phyloP scores from a whole-genome alignment of 1,140 invertebrate species.

The Monomorium pharaonis region DNA sequence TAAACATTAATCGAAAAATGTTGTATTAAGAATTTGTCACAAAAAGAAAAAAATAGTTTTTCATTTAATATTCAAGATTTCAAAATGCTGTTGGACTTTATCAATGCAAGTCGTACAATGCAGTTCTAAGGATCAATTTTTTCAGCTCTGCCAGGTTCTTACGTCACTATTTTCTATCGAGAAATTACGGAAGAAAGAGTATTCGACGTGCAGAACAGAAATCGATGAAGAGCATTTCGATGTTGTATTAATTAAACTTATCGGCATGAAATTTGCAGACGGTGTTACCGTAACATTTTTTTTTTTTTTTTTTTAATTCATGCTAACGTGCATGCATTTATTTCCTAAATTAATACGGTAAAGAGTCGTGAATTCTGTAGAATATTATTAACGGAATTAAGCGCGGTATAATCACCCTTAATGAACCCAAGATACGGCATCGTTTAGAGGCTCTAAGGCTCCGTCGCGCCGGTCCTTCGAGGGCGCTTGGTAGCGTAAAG shows the following conservation, averaged over 20 bases:
- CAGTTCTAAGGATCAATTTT: neutral
- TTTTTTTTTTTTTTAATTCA: neutral
- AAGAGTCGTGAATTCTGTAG: neutral
- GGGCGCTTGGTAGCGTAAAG: slow-evolving; percentile 12
- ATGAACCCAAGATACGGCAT: neutral
- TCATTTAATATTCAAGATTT: neutral
- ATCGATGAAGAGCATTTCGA: neutral
- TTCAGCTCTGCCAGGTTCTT: neutral
- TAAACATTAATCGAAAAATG: neutral
- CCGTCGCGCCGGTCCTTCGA: neutral
- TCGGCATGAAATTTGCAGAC: neutral
- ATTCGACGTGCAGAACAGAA: neutral
- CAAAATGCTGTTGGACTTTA: neutral
- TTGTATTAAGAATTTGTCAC: neutral
- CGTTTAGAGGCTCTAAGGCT: neutral
- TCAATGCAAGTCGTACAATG: neutral
- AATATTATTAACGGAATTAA: neutral
- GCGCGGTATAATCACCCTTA: neutral
- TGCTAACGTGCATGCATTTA: neutral
- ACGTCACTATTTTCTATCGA: neutral
- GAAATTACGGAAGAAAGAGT: neutral
- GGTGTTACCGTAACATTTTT: too few relatives aligned
- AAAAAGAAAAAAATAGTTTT: neutral
- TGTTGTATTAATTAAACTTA: neutral
- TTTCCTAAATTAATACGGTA: neutral